Percentiles rank a stretch among this genome's conserved stretches.
Evolutionary conservation across 2,888 invertebrate species (phyloP).

Genomic region (Microctonus hyperodae): DNA sequence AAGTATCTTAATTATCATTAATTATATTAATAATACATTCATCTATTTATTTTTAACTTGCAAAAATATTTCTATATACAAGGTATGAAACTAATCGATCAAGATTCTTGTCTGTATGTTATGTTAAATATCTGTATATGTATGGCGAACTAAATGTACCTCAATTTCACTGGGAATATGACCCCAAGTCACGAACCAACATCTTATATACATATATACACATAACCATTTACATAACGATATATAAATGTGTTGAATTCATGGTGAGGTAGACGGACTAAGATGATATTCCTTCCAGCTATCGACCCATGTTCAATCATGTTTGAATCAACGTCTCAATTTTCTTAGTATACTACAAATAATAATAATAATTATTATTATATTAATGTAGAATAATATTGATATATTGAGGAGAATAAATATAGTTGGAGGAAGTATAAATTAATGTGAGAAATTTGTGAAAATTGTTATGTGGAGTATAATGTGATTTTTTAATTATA

Average conservation of each 20-base stretch:
- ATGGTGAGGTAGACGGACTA: background rate
- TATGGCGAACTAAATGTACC: slow-evolving; percentile 35
- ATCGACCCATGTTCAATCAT: slow-evolving; percentile 6
- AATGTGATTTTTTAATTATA: too few species aligned
- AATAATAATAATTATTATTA: too few species aligned
- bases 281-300: background rate
- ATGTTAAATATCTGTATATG: slow-evolving; percentile 15
- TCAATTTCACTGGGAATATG: slow-evolving; percentile 51
- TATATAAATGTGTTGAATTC: slow-evolving; percentile 1
- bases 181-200: slow-evolving; percentile 48
- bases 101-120: background rate
- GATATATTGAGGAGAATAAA: too few species aligned
- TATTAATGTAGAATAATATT: too few species aligned
- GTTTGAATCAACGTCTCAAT: slow-evolving; percentile 13
- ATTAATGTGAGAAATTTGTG: background rate
- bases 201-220: background rate
- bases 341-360: background rate
- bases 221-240: background rate
- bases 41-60: background rate
- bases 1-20: slow-evolving; percentile 43
- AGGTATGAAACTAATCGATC: slow-evolving; percentile 10
- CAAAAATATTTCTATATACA: background rate
- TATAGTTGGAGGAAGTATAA: too few species aligned
- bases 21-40: background rate
- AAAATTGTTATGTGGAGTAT: background rate